Base-by-base conservation (phyloP, 2,113 vertebrate genomes). In the Coracopsis vasa region DNA sequence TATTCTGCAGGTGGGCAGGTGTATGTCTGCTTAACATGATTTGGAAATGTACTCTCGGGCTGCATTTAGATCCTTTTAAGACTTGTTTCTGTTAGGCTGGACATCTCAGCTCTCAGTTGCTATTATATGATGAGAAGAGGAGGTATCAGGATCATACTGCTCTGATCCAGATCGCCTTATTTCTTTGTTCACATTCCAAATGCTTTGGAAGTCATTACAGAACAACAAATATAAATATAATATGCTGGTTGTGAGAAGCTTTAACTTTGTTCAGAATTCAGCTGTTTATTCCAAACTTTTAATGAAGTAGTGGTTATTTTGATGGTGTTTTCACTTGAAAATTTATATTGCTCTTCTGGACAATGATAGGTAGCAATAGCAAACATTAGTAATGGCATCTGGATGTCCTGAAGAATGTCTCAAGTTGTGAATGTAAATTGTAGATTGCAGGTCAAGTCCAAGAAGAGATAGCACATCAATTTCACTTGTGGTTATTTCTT, bases 81-180 rank as follows among this genome's bases (percentile, higher is more conserved):
- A 64, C 51, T 84, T 65, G 33, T 28, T 78, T 90, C 80, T 84
- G 61, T 94, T 91, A 79, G 51, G 15, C 37, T 94, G 84, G 80
- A 35, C 21, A 41, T 84, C 50, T 86, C 31, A 21, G 33, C 75
- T 95, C 48, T 25, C 67, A 50, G 1, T 27, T 77, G 41, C 56
- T 82, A 0, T 66, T 62, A n/a, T 66, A 33, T 39, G 87, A 81
- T 80, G 33, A 45, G 44, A 61, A 85, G 72, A 75, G 11, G 35
- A 72, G 37, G 31, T 69, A 23, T 23, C 50, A 58, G 64, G n/a
- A 39, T 81, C 51, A 37, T 15, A 31, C 13, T 37, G n/a, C 0
- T 2, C 42, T 89, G 25, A 24, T 87, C 28, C 58, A 41, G 31
- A 41, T 45, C 2, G 29, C 17, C n/a, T 87, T 53, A 31, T 66